Base-by-base conservation (phyloP, 23 tunicate species). In the Trididemnum clinides region DNA sequence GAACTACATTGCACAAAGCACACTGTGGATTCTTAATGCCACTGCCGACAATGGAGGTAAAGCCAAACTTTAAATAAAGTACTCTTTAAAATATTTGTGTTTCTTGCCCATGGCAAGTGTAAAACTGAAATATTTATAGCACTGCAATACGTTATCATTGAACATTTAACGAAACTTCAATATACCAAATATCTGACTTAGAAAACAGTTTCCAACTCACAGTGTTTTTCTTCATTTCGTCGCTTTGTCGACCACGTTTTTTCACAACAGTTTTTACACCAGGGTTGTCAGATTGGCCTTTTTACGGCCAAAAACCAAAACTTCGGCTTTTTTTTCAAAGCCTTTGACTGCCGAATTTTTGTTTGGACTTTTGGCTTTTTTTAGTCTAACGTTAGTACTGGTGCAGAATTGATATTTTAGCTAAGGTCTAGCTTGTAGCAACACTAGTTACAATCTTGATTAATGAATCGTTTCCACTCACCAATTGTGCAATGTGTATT, bases 11-110 rank as follows among this genome's bases (percentile, higher is more conserved):
- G 81, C 91, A 81, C 57, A 81, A 54, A 66, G 81, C 91, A 57
- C 81, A 87, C 81, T 87, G 91, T 35, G 91, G 91, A 71, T 80
- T 87, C 81, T 69, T 86, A 54, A 70, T 81, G 81, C 86, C 91
- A 50, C 2, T 72, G 64, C 57, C 23, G 38, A 72, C 5, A 18
- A 87, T 37, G 57, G 85, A 80, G 0, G 91, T 87, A 80, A 80
- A 87, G 57, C 86, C 86, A 71, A 63, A 50, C 57, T 69, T 69
- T 69, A 69, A 69, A 69, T 69, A 62, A 10, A n/a, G 12, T 44
- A 62, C 36, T 69, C 76, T 69, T 69, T 37, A 28, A 69, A 28
- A 69, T 69, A 69, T 69, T 21, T 69, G 37, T 37, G 76, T 69
- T 69, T 69, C 76, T 62, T 62, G 70, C n/a, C 70, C 70, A 62